A percentile compares a stretch with the other conserved stretches of the same genome.
These are phyloP conservation scores for Agrotis clavis DNA, from an alignment of 2,888 invertebrate species.

Conservation along the genomic window DNA sequence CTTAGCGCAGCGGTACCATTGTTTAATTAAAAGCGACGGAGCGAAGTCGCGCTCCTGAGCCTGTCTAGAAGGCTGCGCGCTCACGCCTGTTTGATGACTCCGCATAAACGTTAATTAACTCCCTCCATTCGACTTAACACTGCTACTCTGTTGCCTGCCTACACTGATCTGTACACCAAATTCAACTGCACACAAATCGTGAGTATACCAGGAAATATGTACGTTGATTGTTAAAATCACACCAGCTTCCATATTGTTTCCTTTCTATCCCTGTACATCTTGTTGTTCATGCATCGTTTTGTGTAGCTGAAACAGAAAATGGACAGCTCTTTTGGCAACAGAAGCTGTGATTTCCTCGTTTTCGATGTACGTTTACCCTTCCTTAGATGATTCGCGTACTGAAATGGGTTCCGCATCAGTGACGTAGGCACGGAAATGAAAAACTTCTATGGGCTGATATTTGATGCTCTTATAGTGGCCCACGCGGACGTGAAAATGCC, in stretches of 20 bases:
- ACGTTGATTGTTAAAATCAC: conserved; percentile 21
- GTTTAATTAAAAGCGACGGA: conserved; percentile 80
- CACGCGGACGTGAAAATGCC: conserved; percentile 66
- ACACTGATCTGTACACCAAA: conserved; percentile 60
- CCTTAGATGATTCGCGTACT: conserved; percentile 78
- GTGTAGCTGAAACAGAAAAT: conserved; percentile 58
- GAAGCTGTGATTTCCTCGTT: conserved; percentile 73
- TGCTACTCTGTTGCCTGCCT: conserved; percentile 63
- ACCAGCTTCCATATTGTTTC: conserved; percentile 13
- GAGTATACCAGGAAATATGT: conserved; percentile 38
- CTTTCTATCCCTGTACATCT: conserved; percentile 1
- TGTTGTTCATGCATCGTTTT: conserved; percentile 9
- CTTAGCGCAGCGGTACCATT: conserved; percentile 69
- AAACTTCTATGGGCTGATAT: conserved; percentile 78
- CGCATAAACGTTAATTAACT: conserved; percentile 84
- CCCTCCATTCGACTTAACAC: conserved; percentile 76
- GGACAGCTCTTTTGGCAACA: conserved; percentile 67
- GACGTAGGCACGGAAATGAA: conserved; percentile 86
- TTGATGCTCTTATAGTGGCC: conserved; percentile 72
- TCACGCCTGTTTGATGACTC: conserved; percentile 80
- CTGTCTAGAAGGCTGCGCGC: conserved; percentile 69
- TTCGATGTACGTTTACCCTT: conserved; percentile 73
- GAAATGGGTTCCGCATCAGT: conserved; percentile 81
- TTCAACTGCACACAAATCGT: conserved; percentile 52
- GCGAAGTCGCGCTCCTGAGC: conserved; percentile 74